Evolutionary conservation across 2,797 vertebrate species (phyloP), one percentile per base, ranked within the genome.

Genomic region (Macrochelys suwanniensis): DNA sequence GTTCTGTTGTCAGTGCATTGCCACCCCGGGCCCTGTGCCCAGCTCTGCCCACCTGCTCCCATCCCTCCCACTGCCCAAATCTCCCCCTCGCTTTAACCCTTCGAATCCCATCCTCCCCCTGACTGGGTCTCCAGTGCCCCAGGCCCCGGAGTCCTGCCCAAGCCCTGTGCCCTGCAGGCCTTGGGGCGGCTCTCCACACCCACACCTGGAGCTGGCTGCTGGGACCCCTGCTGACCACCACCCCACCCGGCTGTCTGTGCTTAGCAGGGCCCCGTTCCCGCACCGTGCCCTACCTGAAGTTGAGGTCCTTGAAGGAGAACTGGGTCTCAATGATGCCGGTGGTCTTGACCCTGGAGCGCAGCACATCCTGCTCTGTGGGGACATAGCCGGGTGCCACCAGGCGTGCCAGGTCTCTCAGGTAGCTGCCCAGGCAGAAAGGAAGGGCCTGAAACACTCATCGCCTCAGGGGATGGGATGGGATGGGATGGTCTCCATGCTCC

Each of bases 291-390:
- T 82, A 99, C 99, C 99, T 99, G 98, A 99, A 99, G 89, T 99
- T 98, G 94, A 99, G 99, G 96, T 99, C 99, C 97, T 99, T 99
- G 90, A 99, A 98, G 89, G 98, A 98, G 96, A 99, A 99, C 96
- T 98, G 98, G 7, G 99, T 99, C 98, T 99, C 99, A 0, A 99
- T 99, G 97, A 99, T 99, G 96, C 99, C 99, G 0, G 99, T 99
- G 90, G 99, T 99, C 98, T 99, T 99, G 92, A 99, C 99, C 84
- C 99, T 98, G 49, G 99, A 99, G 79, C 99, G 98, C 97, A 99
- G 98, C 94, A 99, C 99, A 0, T 99, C 99, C 97, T 99, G 99
- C 97, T 99, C 99, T 0, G 99, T 99, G 96, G 99, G 99, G 82
- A 99, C 98, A 1, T 99, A 99, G 87, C 99, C 99, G 0, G 99